Conservation (phyloP, 2,797 vertebrate genomes). For the Semotilus atromaculatus region DNA sequence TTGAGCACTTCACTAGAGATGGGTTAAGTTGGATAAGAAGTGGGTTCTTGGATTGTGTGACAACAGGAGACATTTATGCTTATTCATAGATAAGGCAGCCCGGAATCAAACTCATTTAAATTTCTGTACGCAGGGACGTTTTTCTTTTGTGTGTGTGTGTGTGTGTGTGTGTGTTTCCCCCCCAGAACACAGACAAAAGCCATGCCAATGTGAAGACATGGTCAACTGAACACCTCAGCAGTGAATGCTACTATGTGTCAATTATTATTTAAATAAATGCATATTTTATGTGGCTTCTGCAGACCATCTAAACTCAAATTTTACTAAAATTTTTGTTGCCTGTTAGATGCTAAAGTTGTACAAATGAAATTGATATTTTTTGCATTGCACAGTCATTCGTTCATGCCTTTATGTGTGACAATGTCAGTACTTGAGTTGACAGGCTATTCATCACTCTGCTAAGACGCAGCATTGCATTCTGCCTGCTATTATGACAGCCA, state of each 20-base stretch:
- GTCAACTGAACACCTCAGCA: conserved; percentile 75
- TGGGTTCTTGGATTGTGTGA: conserved; percentile 76
- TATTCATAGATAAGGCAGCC: conserved; percentile 87
- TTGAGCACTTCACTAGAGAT: conserved; percentile 70
- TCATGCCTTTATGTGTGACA: conserved; percentile 79
- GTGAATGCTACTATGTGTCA: neutral
- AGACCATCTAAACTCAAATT: neutral
- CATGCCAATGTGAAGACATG: conserved; percentile 75
- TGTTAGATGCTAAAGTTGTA: neutral
- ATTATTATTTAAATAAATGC: neutral
- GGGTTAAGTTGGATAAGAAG: conserved; percentile 66
- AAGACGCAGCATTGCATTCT: conserved; percentile 95
- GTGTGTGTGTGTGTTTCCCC: too few species aligned
- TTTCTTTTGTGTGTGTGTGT: conserved; percentile 55
- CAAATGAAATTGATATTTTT: neutral
- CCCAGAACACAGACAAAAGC: conserved; percentile 73
- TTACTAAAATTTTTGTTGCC: neutral
- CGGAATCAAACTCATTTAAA: conserved; percentile 87
- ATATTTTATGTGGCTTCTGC: neutral
- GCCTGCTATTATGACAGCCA: conserved; percentile 94
- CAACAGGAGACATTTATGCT: conserved; percentile 81
- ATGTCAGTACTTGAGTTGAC: conserved; percentile 78
- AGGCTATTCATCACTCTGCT: conserved; percentile 90
- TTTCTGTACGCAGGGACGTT: conserved; percentile 76
- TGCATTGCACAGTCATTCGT: conserved; percentile 37